Conservation (phyloP, 2,797 vertebrate species). For the Pseudochirops cupreus region DNA sequence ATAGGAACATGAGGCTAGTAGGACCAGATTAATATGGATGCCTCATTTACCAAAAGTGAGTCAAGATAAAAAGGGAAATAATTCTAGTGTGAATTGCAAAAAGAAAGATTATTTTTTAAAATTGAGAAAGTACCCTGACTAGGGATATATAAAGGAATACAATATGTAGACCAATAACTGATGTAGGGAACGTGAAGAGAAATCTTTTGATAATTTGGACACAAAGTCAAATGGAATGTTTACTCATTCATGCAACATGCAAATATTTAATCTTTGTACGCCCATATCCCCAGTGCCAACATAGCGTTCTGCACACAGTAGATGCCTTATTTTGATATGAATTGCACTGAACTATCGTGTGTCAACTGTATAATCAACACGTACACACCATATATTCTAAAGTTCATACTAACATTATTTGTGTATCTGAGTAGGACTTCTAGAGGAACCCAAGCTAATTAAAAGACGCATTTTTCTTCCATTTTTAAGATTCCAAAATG, state of each 20-base stretch:
- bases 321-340: not conserved
- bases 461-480: constrained; percentile 11
- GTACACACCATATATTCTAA: not conserved
- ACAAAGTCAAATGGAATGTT: not conserved
- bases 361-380: not conserved
- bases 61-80: not conserved
- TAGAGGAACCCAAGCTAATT: constrained; percentile 12
- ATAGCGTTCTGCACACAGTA: not conserved
- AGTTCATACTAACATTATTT: not conserved
- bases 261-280: constrained; percentile 8
- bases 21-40: not conserved
- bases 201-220: not conserved
- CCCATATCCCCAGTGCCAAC: not conserved
- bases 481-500: constrained; percentile 18
- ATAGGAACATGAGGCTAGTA: not conserved
- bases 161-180: constrained; percentile 11
- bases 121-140: not conserved
- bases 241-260: constrained; percentile 15
- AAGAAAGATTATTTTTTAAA: not conserved
- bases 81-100: not conserved
- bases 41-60: not conserved
- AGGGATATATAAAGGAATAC: not conserved
- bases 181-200: constrained; percentile 28
- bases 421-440: not conserved
- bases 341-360: not conserved